Conservation (phyloP, 2,113 vertebrate genomes). For the Brienomyrus longianalis region DNA sequence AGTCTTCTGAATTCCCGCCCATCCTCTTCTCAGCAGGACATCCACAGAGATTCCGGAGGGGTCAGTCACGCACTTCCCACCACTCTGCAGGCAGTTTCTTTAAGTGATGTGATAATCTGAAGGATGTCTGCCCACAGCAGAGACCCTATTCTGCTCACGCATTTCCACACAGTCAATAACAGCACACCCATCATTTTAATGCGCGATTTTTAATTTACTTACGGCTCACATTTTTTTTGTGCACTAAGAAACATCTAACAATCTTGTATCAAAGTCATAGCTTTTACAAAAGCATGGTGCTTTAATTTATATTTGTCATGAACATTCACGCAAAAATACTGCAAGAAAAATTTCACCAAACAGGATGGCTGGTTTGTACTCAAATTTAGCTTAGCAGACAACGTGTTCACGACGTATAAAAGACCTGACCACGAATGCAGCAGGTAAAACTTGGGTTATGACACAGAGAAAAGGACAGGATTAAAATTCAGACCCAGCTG, state of each 20-base stretch:
- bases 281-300: background rate
- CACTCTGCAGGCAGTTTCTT: background rate
- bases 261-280: background rate
- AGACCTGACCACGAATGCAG: background rate
- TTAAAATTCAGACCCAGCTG: slow-evolving; percentile 1
- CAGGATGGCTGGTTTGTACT: background rate
- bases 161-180: background rate
- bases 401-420: background rate
- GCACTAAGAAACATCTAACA: background rate
- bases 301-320: background rate
- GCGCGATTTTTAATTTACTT: background rate
- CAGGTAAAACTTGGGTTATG: background rate
- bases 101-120: background rate
- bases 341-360: background rate
- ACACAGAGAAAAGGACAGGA: background rate
- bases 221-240: background rate
- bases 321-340: background rate
- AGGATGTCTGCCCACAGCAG: background rate
- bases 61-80: background rate
- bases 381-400: background rate
- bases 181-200: background rate
- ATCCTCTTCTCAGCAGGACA: background rate
- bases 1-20: background rate
- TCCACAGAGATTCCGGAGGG: background rate
- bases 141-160: background rate